Conservation (phyloP, 2,113 vertebrate species). For the Mirza zaza region DNA sequence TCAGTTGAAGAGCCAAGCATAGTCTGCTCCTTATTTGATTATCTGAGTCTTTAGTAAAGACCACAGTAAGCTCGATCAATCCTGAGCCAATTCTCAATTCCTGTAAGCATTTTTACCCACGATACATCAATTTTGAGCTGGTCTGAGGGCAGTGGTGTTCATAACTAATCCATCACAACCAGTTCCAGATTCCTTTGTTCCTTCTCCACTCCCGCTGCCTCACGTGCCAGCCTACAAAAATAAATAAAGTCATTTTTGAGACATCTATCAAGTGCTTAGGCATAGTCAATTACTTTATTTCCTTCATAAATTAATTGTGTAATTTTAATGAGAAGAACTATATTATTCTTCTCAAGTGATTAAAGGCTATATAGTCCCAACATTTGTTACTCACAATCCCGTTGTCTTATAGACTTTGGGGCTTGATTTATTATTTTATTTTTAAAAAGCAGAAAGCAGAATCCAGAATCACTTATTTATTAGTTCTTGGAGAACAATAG, state of each 20-base stretch:
- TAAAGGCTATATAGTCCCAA: neutral
- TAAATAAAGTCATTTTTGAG: neutral
- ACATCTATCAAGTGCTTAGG: neutral
- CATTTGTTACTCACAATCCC: neutral
- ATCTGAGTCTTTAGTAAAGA: neutral
- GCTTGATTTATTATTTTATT: constrained; percentile 21
- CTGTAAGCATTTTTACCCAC: neutral
- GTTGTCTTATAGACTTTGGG: neutral
- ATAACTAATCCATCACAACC: too few species aligned
- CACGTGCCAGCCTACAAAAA: too few species aligned
- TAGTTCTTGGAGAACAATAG: neutral
- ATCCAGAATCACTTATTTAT: neutral
- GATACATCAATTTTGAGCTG: neutral
- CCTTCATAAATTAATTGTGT: neutral
- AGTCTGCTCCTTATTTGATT: neutral
- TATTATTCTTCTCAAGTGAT: neutral
- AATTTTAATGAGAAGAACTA: neutral
- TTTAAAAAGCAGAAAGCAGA: neutral
- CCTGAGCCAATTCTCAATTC: neutral
- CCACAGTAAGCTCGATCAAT: too few species aligned
- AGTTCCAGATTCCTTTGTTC: too few species aligned
- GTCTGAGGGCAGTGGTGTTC: too few species aligned
- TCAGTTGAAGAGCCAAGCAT: neutral
- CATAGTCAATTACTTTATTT: neutral
- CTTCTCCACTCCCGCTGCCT: too few species aligned